These are phyloP conservation scores for Lasius fuliginosus DNA, from an alignment of 2,888 invertebrate species.

Conservation along the genomic window DNA sequence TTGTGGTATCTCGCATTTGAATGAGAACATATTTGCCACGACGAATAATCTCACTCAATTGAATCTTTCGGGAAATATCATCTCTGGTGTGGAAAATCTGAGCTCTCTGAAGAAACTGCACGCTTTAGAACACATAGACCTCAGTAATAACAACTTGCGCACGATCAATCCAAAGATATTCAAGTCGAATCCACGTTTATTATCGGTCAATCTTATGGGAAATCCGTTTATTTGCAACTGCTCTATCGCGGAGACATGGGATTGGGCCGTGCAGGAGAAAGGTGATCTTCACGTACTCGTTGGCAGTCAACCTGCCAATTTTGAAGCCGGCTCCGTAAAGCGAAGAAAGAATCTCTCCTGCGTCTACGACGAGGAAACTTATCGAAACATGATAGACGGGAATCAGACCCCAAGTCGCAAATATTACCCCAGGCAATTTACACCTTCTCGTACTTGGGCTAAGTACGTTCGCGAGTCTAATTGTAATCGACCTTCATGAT, in stretches of 20 bases:
- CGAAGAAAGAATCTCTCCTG: constrained; percentile 90
- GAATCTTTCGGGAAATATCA: constrained; percentile 88
- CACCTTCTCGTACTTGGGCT: constrained; percentile 91
- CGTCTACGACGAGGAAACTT: constrained; percentile 88
- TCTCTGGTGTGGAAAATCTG: constrained; percentile 87
- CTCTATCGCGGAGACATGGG: constrained; percentile 91
- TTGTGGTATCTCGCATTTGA: constrained; percentile 89
- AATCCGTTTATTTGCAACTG: constrained; percentile 92
- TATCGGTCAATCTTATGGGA: constrained; percentile 89
- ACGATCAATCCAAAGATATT: constrained; percentile 88
- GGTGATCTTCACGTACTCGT: constrained; percentile 89
- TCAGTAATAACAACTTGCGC: constrained; percentile 89
- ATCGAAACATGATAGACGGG: constrained; percentile 83
- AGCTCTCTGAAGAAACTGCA: constrained; percentile 88
- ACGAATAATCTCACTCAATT: constrained; percentile 89
- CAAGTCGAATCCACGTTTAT: constrained; percentile 88
- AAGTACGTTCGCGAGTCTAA: constrained; percentile 91
- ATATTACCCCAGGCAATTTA: constrained; percentile 87
- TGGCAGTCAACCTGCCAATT: constrained; percentile 90
- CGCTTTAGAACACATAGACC: constrained; percentile 88
- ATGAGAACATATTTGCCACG: constrained; percentile 88
- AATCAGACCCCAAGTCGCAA: constrained; percentile 75
- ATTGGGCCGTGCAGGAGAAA: constrained; percentile 90
- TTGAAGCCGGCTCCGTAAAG: constrained; percentile 89
- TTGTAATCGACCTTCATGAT: constrained; percentile 87